Evolutionary conservation across 1,140 invertebrate species (phyloP), one percentile per base, ranked within the genome.

Genomic region (Tetranychus cinnabarinus): DNA sequence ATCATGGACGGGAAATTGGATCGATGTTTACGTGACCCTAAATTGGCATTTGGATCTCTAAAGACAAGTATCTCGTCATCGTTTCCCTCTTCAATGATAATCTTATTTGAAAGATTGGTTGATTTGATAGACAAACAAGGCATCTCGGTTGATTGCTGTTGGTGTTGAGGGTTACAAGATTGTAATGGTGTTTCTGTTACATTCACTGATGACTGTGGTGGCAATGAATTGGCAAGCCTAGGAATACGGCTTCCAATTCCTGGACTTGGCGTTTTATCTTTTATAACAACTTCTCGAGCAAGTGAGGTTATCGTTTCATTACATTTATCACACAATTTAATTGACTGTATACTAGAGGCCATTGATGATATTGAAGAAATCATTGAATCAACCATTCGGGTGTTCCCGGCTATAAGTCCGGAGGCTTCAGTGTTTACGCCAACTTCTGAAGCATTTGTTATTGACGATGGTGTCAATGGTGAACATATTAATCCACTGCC

Each of bases 311-410:
- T 79, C 12, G 75, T 75, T 60, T 77, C 77, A 66, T 79, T 79
- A 68, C 80, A 81, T 64, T 80, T 80, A 67, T 81, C 80, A 72
- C 80, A 81, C 61, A 81, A 76, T 65, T 77, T 78, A 46, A 78
- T 76, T 13, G 52, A 62, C 56, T 74, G 62, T 12, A 66, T 65
- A 63, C 55, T 56, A 52, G 55, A 60, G 35, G 56, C 35, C 15
- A 46, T 50, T 13, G 48, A 58, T 48, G 58, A 50, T 15, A 34
- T 58, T 36, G 48, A 54, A 5, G 60, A 58, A 34, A 47, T 45
- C 36, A 56, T 33, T 34, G 56, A 59, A 52, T 48, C 48, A 34
- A 47, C 34, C 37, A 36, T 52, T 50, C 6, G 15, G 34, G 12
- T 35, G 42, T 42, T 35, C 31, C 2, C 31, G 7, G 50, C n/a